These are phyloP conservation scores for Cyrtodaria siliqua DNA, from an alignment of 2,888 invertebrate genomes.

Conservation along the genomic window DNA sequence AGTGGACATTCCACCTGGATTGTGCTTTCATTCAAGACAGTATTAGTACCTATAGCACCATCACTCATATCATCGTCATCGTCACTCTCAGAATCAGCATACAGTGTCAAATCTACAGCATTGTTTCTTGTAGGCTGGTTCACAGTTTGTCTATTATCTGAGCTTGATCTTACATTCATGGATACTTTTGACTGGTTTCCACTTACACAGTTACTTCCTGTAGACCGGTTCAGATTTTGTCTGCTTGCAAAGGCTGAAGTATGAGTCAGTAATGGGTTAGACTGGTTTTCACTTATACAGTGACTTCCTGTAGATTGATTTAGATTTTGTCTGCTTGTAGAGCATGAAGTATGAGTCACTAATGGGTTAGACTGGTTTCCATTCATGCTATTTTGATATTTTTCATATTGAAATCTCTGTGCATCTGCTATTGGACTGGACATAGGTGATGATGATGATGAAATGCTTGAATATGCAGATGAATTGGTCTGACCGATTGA, in stretches of 20 bases:
- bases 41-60: not conserved
- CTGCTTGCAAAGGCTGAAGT: too few species aligned
- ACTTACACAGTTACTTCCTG: too few species aligned
- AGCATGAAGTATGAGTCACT: constrained; percentile 3
- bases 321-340: too few species aligned
- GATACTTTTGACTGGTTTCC: too few species aligned
- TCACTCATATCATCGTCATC: not conserved
- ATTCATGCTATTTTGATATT: constrained; percentile 6
- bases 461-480: too few species aligned
- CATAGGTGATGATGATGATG: not conserved
- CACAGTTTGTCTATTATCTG: not conserved
- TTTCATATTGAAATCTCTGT: constrained; percentile 21
- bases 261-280: too few species aligned
- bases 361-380: not conserved
- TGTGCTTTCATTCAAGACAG: not conserved
- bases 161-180: not conserved
- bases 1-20: constrained; percentile 49
- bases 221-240: too few species aligned
- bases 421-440: constrained; percentile 14
- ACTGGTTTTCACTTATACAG: too few species aligned
- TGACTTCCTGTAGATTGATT: too few species aligned
- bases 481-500: too few species aligned
- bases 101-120: not conserved
- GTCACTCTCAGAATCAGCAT: not conserved
- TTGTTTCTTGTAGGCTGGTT: not conserved